Base-by-base conservation (phyloP, 1,140 invertebrate genomes). In the Lasioglossum albipes region DNA sequence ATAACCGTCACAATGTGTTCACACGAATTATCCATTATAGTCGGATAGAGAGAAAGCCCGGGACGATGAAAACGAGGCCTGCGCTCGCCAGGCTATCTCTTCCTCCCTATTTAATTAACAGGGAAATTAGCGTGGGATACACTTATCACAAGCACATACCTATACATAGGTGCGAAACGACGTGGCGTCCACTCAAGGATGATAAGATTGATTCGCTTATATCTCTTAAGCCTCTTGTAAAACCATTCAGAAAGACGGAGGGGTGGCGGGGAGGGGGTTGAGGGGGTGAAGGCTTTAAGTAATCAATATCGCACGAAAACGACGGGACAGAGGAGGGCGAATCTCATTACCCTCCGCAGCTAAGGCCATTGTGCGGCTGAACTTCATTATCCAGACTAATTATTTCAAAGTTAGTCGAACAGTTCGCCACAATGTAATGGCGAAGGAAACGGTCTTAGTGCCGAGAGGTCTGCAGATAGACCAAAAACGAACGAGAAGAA, bases 341-440 rank as follows among this genome's bases (percentile, higher is more conserved):
- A 90, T 90, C 87, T 89, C 87, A 90, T 91, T 89, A 89, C 85
- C 70, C 79, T 84, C 79, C 82, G 83, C 87, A 81, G 81, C 81
- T 81, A 85, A 83, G 78, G 83, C 90, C 84, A 90, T 90, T 91
- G 89, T 91, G 86, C 84, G 79, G 86, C 81, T 86, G 84, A 91
- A 91, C 90, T 92, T 91, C 90, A 93, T 93, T 93, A 92, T 91
- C 89, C 86, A 75, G 84, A 91, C 91, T 92, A 93, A 93, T 93
- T 93, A 92, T 93, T 92, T 93, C 88, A 87, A 92, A 92, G 90
- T 92, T 91, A 90, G 88, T 89, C 88, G 88, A 92, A 92, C 90
- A 91, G 91, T 91, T 91, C 88, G 89, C 89, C 89, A 91, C 89
- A 91, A 91, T 91, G 91, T 91, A 90, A 92, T 90, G 85, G 86